A percentile compares a stretch with the other conserved stretches of the same genome.
Evolutionary conservation across 2,113 vertebrate genomes (phyloP).

Genomic region (Phrynosoma blainvillii): DNA sequence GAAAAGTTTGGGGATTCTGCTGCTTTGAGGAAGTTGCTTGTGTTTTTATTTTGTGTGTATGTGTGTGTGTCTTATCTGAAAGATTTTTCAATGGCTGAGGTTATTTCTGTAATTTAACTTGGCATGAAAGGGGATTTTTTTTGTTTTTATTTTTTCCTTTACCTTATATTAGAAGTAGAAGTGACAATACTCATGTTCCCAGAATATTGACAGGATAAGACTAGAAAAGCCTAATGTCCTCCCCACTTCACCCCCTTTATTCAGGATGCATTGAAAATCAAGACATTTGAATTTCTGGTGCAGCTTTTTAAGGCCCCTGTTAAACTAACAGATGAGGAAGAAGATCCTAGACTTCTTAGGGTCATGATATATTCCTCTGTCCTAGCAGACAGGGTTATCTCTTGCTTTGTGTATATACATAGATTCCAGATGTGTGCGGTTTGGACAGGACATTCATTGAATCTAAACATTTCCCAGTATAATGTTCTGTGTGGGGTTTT

Average conservation of each 20-base stretch:
- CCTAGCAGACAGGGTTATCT: neutral
- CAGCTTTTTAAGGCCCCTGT: neutral
- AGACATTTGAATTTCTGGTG: neutral
- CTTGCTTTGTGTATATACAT: conserved; percentile 61
- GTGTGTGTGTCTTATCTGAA: too few relatives aligned
- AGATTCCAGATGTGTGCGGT: conserved; percentile 50
- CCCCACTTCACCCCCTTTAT: neutral
- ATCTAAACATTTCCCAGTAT: conserved; percentile 27
- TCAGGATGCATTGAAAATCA: neutral
- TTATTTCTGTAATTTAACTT: neutral
- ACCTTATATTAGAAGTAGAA: neutral
- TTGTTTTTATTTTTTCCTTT: neutral
- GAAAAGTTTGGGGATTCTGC: neutral
- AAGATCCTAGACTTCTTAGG: neutral
- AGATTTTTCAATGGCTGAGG: neutral
- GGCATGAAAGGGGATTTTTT: neutral
- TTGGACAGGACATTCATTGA: conserved; percentile 43
- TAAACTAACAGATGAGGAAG: neutral
- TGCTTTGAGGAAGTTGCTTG: neutral
- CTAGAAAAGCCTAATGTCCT: neutral
- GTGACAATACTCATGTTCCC: neutral
- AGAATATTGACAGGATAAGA: neutral
- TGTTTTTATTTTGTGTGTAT: too few relatives aligned
- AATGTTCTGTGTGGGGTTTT: neutral
- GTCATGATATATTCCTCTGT: neutral